Evolutionary conservation across 1,140 invertebrate genomes (phyloP).

Genomic region (Saccostrea glomerata): DNA sequence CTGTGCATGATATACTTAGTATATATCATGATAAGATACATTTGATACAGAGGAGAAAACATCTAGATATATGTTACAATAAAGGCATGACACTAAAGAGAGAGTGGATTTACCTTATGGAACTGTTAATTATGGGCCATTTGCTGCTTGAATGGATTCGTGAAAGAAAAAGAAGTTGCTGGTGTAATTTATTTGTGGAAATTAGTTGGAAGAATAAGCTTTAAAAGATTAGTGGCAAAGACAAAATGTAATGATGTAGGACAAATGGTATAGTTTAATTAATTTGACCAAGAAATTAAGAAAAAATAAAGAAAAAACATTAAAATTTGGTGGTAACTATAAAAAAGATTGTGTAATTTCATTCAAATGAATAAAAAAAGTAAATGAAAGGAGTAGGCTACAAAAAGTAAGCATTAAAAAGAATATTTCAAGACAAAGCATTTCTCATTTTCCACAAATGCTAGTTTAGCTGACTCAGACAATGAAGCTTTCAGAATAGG

Average conservation of each 20-base stretch:
- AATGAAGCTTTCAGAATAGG: conserved; percentile 23
- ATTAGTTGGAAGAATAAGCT: neutral
- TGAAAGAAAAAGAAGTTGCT: conserved; percentile 36
- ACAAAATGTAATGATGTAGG: neutral
- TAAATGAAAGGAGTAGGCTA: conserved; percentile 8
- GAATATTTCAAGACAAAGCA: neutral
- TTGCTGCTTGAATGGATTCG: conserved; percentile 31
- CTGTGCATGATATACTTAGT: conserved; percentile 3
- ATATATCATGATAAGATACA: conserved; percentile 24
- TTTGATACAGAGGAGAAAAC: conserved; percentile 31
- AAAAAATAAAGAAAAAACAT: neutral
- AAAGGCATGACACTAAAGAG: conserved; percentile 33
- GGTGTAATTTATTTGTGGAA: conserved; percentile 24
- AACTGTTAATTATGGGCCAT: conserved; percentile 27
- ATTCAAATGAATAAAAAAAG: neutral
- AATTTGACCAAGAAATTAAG: neutral
- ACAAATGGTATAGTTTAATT: neutral
- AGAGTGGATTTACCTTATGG: conserved; percentile 22
- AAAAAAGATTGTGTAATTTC: neutral
- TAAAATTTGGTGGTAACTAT: neutral
- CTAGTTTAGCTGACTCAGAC: conserved; percentile 11
- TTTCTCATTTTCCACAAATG: conserved; percentile 14
- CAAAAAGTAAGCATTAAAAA: conserved; percentile 16
- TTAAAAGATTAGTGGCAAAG: conserved; percentile 3
- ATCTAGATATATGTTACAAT: conserved; percentile 30